Conservation (phyloP, 2,888 invertebrate genomes). For the Tethea ocularis region DNA sequence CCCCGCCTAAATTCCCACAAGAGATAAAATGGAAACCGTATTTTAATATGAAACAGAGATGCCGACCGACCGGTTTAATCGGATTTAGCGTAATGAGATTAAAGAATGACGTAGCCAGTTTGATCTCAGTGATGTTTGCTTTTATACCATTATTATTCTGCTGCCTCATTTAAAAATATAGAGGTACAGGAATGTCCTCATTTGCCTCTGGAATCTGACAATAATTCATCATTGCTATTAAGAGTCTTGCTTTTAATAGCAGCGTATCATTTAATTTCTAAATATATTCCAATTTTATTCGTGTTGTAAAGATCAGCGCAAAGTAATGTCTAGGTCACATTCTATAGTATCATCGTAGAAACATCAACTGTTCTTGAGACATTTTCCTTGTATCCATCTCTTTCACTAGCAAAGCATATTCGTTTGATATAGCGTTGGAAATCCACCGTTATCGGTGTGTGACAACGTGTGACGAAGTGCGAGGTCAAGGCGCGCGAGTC, state of each 20-base stretch:
- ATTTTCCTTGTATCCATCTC: constrained; percentile 35
- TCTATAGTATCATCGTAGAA: background rate
- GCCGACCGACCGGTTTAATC: constrained; percentile 51
- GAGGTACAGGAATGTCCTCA: background rate
- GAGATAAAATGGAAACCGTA: constrained; percentile 46
- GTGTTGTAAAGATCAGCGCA: background rate
- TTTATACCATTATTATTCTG: constrained; percentile 8
- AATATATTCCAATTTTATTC: background rate
- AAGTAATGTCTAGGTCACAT: background rate
- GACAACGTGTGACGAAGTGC: constrained; percentile 44
- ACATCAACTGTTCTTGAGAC: constrained; percentile 21
- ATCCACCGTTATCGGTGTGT: constrained; percentile 48
- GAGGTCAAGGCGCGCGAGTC: constrained; percentile 75
- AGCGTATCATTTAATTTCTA: background rate
- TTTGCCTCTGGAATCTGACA: background rate
- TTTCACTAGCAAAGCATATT: constrained; percentile 20
- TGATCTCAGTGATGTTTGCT: constrained; percentile 19
- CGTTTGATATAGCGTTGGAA: constrained; percentile 30
- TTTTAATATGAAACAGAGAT: constrained; percentile 46
- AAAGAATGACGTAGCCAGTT: constrained; percentile 34
- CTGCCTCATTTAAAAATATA: background rate
- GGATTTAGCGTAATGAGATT: constrained; percentile 62
- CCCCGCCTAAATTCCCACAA: constrained; percentile 18
- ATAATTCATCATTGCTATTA: background rate
- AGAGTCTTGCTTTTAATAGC: background rate